phyloP scores from a whole-genome alignment of 2,797 vertebrate species.

The Chelidonichthys spinosus region DNA sequence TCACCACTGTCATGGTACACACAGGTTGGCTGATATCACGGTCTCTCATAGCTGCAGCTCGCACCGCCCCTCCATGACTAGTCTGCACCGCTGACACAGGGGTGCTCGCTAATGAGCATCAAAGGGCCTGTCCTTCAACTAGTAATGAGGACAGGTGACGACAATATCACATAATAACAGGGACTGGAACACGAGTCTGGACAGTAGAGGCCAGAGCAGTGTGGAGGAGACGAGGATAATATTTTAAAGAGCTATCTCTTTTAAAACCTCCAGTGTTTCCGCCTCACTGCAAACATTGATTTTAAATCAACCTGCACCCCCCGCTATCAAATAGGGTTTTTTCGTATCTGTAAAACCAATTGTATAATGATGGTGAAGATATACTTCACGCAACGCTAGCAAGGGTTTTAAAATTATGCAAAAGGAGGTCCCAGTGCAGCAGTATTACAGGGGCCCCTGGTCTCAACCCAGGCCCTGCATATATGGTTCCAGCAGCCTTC shows the following conservation, averaged over 20 bases:
- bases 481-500: conserved; percentile 70
- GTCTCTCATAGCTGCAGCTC: conserved; percentile 66
- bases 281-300: conserved; percentile 19
- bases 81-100: conserved; percentile 71
- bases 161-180: conserved; percentile 77
- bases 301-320: conserved; percentile 27
- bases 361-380: conserved; percentile 50
- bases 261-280: conserved; percentile 28
- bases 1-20: conserved; percentile 80
- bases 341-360: conserved; percentile 47
- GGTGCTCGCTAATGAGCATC: conserved; percentile 80
- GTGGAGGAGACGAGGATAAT: conserved; percentile 49
- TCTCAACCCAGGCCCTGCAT: conserved; percentile 60
- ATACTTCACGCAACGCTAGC: conserved; percentile 45
- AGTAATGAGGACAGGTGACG: conserved; percentile 82
- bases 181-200: conserved; percentile 65
- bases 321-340: conserved; percentile 35
- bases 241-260: conserved; percentile 59
- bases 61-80: conserved; percentile 58
- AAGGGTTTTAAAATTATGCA: conserved; percentile 73
- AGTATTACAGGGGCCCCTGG: conserved; percentile 64
- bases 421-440: conserved; percentile 75
- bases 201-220: conserved; percentile 62
- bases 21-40: conserved; percentile 79
- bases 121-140: conserved; percentile 82